Base-by-base conservation (phyloP, 2,888 invertebrate genomes). In the Euspilapteryx auroguttella region DNA sequence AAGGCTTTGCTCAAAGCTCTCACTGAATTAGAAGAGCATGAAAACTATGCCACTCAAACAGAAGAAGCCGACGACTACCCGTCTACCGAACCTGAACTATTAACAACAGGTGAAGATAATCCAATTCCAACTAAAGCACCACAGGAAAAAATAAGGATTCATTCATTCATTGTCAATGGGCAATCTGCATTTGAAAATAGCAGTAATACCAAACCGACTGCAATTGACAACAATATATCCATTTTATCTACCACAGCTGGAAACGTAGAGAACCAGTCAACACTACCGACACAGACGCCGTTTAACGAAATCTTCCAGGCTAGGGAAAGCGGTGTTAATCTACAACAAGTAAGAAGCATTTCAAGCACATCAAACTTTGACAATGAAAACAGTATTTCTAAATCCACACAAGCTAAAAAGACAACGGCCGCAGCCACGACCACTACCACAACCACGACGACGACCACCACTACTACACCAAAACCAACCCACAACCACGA, bases 1-100 rank as follows among this genome's bases (percentile, higher is more conserved):
- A 82, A 83, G 55, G 90, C 89, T 1, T 62, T 90, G 23, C 63
- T 90, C 4, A 84, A 83, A 59, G 90, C 89, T 8, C 71, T 91
- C 3, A 84, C 82, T 28, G 87, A 89, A 44, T 63, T 90, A 27
- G 89, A 90, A 57, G 80, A 82, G 36, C 83, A 81, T 36, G 59
- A 52, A 12, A 53, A 47, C 27, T 32, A 48, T 12, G 79, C 80
- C 10, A 69, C 75, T 3, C 79, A 69, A 27, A 49, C 59, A 11
- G 77, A 77, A 12, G 49, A 45, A 1, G 48, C 46, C 2, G 58
- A 58, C 21, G 47, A 42, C 8, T 44, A 49, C 8, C 5, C 5
- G 8, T 17, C 17, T 17, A 6, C 17, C 8, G 17, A 17, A 5
- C 28, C 57, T 65, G 77, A 79, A 24, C 54, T 63, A 35, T 44